Evolutionary conservation across 2,797 vertebrate species (phyloP).

Genomic region (Cynopterus sphinx): DNA sequence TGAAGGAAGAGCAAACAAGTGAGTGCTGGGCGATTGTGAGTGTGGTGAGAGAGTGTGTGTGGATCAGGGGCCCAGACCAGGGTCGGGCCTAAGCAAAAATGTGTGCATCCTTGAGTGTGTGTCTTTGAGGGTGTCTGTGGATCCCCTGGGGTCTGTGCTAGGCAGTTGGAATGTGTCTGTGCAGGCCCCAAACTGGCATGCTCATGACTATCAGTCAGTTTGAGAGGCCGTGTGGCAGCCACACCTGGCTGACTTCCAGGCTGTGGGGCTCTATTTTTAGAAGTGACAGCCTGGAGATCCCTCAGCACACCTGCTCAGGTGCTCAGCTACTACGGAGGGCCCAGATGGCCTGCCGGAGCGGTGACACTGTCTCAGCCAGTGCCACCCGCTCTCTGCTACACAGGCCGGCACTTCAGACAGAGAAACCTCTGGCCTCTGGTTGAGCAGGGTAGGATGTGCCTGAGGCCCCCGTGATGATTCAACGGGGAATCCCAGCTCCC

Average conservation of each 20-base stretch:
- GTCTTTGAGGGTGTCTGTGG: background rate
- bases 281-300: background rate
- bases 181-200: background rate
- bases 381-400: rapidly evolving
- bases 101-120: background rate
- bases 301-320: conserved; percentile 24
- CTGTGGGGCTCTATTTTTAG: conserved; percentile 39
- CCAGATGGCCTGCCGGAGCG: background rate
- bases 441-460: background rate
- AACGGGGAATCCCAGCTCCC: background rate
- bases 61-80: background rate
- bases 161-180: background rate
- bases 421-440: background rate
- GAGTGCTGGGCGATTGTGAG: background rate
- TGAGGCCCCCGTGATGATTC: background rate
- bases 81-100: background rate
- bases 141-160: background rate
- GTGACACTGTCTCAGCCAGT: background rate
- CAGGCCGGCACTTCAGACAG: background rate
- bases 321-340: background rate
- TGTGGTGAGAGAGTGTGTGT: background rate
- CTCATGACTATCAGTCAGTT: background rate
- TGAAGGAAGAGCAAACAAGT: background rate
- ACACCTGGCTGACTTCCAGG: conserved; percentile 46
- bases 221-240: background rate